Base-by-base conservation (phyloP, 2,113 vertebrate genomes). In the Capreolus pygargus region DNA sequence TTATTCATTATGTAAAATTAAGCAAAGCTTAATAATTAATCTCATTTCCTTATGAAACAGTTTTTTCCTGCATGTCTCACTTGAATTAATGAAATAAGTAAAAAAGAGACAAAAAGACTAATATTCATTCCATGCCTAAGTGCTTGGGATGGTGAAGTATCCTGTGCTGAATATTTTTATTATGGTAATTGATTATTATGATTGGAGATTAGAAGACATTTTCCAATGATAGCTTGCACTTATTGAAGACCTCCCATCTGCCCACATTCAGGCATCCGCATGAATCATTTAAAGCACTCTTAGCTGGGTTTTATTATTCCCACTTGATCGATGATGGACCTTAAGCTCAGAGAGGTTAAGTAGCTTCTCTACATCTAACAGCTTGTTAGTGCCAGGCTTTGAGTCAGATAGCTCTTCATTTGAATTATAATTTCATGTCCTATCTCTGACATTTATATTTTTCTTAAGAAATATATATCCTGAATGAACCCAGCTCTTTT, bases 291-390 rank as follows among this genome's bases (percentile, higher is more conserved):
- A 64, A 94, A 88, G 43, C 60, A 64, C 39, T 86, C 25, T 93
- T 95, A 89, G 4, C 43, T 94, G 16, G 2, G 39, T 82, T 91
- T 96, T 95, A 54, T 91, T 96, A 91, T 86, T 89, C 21, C 36
- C 27, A 50, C 57, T 60, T 55, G 94, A 84, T 74, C 14, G 10
- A 70, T 60, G 89, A 89, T 39, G n/a, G 52, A 76, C 52, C 67
- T 95, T 60, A 94, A 95, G 57, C 85, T 96, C 91, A 97, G 88
- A 97, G 74, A 94, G 45, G 64, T 95, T 96, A 97, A 97, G 64
- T 58, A 85, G 12, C 23, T 90, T 94, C 36, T 60, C 30, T 43
- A 81, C 4, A 64, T 30, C 39, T 64, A 91, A 88, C 85, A 97
- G 81, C 88, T 43, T 96, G 28, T 45, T 23, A 94, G 45, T 74